phyloP scores from a whole-genome alignment of 2,888 invertebrate species.

The Vanessa cardui region DNA sequence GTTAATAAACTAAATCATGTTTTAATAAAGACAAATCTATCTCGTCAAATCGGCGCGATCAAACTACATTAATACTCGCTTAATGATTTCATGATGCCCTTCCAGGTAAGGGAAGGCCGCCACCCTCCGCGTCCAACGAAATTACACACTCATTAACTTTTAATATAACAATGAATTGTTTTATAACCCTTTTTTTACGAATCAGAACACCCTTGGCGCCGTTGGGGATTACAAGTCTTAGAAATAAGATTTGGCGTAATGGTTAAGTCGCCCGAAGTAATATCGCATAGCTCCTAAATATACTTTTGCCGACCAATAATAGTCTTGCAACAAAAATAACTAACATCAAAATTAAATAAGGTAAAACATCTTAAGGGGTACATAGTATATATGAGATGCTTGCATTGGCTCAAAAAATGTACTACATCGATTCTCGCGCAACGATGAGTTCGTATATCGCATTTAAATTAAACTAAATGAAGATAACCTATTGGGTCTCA shows the following conservation, averaged over 20 bases:
- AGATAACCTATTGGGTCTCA: too few relatives aligned
- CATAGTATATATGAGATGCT: too few relatives aligned
- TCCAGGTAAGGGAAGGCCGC: constrained; percentile 72
- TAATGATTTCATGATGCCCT: constrained; percentile 53
- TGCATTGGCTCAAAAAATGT: too few relatives aligned
- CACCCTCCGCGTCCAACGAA: constrained; percentile 73
- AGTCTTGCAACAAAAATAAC: background rate
- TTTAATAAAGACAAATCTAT: constrained; percentile 32
- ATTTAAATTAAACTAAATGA: too few relatives aligned
- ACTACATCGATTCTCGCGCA: too few relatives aligned
- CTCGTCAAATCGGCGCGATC: constrained; percentile 26
- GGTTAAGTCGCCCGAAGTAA: too few relatives aligned
- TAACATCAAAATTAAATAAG: too few relatives aligned
- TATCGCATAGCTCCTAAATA: too few relatives aligned
- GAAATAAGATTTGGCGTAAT: background rate
- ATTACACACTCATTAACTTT: constrained; percentile 79
- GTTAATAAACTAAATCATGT: background rate
- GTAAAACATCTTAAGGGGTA: too few relatives aligned
- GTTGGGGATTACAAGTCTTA: constrained; percentile 40
- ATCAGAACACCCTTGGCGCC: constrained; percentile 49
- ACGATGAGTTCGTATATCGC: too few relatives aligned
- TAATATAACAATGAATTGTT: constrained; percentile 46
- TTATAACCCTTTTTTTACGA: constrained; percentile 34
- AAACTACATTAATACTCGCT: constrained; percentile 34
- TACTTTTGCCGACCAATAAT: background rate